Evolutionary conservation across 2,797 vertebrate genomes (phyloP).

Genomic region (Mastacembelus armatus): DNA sequence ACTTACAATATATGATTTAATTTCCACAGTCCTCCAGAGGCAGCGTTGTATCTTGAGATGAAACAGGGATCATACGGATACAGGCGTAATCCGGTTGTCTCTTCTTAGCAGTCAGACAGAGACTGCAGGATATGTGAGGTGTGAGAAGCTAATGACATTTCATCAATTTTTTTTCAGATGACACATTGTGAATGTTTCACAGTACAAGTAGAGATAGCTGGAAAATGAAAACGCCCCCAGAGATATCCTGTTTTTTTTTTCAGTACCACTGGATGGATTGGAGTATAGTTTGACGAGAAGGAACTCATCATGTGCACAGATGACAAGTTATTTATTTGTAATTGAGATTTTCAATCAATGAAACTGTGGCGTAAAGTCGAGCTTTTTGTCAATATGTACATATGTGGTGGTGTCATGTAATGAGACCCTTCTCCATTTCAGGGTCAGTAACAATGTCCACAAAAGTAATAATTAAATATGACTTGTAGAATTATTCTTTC

Average conservation of each 20-base stretch:
- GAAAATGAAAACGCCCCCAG: constrained; percentile 3
- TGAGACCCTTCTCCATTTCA: neutral
- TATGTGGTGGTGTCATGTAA: no score
- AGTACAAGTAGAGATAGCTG: neutral
- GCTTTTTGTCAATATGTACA: neutral
- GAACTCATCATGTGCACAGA: neutral
- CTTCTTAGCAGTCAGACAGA: constrained; percentile 17
- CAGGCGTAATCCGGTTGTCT: constrained; percentile 19
- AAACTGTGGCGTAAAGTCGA: neutral
- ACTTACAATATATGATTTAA: constrained; percentile 31
- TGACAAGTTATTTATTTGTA: neutral
- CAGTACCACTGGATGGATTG: neutral
- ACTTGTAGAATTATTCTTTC: neutral
- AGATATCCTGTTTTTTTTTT: neutral
- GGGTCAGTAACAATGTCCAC: neutral
- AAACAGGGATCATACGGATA: constrained; percentile 27
- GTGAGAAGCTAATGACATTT: constrained; percentile 24
- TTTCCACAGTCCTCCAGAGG: constrained; percentile 31
- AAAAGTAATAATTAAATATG: neutral
- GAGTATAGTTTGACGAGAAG: neutral
- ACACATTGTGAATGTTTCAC: neutral
- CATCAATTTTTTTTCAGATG: neutral
- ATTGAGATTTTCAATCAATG: neutral
- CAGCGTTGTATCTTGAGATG: constrained; percentile 11
- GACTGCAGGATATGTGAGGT: constrained; percentile 30